phyloP scores from a whole-genome alignment of 2,113 vertebrate genomes.

The Perognathus longimembris region DNA sequence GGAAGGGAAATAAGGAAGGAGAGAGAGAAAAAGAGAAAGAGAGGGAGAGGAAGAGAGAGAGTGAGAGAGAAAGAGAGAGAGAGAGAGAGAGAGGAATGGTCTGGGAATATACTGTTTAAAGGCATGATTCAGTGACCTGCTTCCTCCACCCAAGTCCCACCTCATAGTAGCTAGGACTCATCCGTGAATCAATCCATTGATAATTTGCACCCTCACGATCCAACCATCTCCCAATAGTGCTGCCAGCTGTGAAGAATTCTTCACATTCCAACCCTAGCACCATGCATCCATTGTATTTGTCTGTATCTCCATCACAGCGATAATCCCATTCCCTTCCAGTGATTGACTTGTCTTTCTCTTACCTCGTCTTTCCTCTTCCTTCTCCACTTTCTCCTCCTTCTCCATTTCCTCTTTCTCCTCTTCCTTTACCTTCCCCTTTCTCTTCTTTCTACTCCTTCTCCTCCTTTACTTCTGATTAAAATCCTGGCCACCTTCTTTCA shows the following conservation, averaged over 20 bases:
- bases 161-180: neutral
- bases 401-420: no score
- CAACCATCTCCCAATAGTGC: neutral
- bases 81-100: neutral
- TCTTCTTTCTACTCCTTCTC: no score
- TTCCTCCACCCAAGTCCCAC: neutral
- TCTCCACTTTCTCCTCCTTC: no score
- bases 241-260: no score
- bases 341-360: neutral
- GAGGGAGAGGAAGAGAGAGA: no score
- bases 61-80: neutral
- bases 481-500: neutral
- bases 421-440: no score
- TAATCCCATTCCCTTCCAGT: neutral
- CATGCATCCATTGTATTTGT: neutral
- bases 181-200: neutral
- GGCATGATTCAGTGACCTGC: neutral
- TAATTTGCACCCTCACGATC: neutral
- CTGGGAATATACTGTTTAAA: neutral
- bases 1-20: neutral
- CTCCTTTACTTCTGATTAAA: neutral
- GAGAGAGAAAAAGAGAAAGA: neutral
- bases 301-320: neutral
- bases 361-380: neutral
- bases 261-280: neutral